Evolutionary conservation across 2,888 invertebrate genomes (phyloP).

Genomic region (Maniola hyperantus): DNA sequence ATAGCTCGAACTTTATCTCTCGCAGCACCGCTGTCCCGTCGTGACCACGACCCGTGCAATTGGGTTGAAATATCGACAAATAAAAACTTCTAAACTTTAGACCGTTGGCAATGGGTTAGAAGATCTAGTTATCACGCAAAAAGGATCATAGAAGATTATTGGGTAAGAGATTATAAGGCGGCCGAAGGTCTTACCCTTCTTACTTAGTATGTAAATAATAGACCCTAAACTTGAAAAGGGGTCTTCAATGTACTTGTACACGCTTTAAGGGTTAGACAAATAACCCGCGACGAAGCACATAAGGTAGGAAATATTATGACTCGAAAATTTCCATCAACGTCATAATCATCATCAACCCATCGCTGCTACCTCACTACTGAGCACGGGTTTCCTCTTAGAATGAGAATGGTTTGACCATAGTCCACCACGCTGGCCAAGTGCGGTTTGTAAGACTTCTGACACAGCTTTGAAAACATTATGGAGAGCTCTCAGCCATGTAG

Average conservation of each 20-base stretch:
- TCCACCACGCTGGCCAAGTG: no score
- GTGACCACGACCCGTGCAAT: no score
- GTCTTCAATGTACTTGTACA: conserved; percentile 20
- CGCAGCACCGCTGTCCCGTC: no score
- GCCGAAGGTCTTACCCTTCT: conserved; percentile 23
- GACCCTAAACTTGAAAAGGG: conserved; percentile 28
- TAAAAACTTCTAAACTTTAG: not conserved
- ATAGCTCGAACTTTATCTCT: no score
- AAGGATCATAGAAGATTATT: conserved; percentile 11
- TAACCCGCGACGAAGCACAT: not conserved
- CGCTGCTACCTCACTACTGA: no score
- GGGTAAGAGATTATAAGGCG: conserved; percentile 22
- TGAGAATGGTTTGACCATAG: no score
- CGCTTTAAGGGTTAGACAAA: not conserved
- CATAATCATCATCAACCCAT: no score
- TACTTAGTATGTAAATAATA: conserved; percentile 35
- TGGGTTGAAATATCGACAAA: no score
- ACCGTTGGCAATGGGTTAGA: not conserved
- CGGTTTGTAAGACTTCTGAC: not conserved
- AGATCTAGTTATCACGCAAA: not conserved
- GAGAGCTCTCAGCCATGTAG: no score
- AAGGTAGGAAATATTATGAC: no score
- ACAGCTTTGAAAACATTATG: not conserved
- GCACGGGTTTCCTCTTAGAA: no score
- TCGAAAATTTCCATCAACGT: no score